Percentiles rank a stretch among this genome's conserved stretches.
These are phyloP conservation scores for Mesorhabditis belari DNA, from an alignment of 2,888 invertebrate species.

Conservation along the genomic window DNA sequence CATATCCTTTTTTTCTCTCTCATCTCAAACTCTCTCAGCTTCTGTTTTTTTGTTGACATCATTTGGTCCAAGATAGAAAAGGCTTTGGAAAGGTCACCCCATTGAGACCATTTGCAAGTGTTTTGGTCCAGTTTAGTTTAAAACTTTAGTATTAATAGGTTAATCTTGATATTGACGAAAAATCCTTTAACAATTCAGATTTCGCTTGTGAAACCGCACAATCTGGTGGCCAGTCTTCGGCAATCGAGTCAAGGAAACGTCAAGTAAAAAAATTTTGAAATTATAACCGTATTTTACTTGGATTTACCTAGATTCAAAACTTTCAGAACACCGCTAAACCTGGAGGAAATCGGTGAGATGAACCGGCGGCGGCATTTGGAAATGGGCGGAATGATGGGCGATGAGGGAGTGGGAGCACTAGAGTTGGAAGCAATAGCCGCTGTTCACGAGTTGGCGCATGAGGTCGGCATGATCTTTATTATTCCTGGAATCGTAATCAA, in stretches of 20 bases:
- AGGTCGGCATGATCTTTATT: conserved; percentile 52
- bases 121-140: no score
- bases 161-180: no score
- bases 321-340: conserved; percentile 37
- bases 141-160: no score
- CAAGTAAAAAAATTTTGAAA: not conserved
- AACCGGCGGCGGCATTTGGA: conserved; percentile 38
- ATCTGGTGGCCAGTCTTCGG: not conserved
- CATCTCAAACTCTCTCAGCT: no score
- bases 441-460: conserved; percentile 70
- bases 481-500: not conserved
- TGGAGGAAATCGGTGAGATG: conserved; percentile 46
- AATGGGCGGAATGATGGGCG: conserved; percentile 11
- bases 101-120: no score
- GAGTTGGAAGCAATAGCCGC: conserved; percentile 66
- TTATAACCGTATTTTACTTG: not conserved
- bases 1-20: no score
- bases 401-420: conserved; percentile 34
- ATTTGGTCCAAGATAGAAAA: no score
- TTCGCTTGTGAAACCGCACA: not conserved
- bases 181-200: no score
- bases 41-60: no score
- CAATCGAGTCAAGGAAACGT: not conserved
- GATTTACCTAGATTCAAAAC: not conserved
- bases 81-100: no score